phyloP scores from a whole-genome alignment of 2,888 invertebrate genomes.

The Lasius fuliginosus region DNA sequence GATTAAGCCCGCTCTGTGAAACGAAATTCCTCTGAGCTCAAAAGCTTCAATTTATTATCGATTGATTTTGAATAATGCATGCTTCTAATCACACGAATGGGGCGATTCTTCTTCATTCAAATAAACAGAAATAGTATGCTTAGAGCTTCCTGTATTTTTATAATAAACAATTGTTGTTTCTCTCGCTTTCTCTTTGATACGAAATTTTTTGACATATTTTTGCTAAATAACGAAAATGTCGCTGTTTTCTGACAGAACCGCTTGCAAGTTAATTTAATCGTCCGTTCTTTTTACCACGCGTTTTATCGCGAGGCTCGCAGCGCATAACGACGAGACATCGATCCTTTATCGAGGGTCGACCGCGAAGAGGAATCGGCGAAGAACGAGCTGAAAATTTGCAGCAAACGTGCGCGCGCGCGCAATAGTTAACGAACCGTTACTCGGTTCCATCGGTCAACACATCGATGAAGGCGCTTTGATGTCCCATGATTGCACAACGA shows the following conservation, averaged over 20 bases:
- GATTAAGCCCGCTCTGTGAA: conserved; percentile 27
- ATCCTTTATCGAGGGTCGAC: conserved; percentile 15
- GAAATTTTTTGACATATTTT: not conserved
- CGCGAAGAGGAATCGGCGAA: not conserved
- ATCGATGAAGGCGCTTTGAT: conserved; percentile 39
- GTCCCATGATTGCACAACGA: conserved; percentile 41
- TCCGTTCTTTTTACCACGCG: not conserved
- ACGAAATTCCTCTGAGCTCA: not conserved
- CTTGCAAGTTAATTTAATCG: conserved; percentile 1
- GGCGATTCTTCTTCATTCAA: not conserved
- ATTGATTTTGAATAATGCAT: conserved; percentile 1
- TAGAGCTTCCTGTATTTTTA: not conserved
- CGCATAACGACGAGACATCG: not conserved
- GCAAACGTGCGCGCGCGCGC: conserved; percentile 1
- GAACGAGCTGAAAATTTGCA: conserved; percentile 36
- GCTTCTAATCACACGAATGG: not conserved
- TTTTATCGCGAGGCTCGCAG: not conserved
- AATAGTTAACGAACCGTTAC: conserved; percentile 44
- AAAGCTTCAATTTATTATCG: conserved; percentile 29
- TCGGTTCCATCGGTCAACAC: conserved; percentile 21
- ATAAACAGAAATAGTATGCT: not conserved
- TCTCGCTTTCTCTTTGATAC: not conserved
- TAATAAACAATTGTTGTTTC: not conserved
- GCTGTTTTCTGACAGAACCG: not conserved
- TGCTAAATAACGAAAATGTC: not conserved